Evolutionary conservation across 2,797 vertebrate genomes (phyloP).

Genomic region (Aselliscus stoliczkanus): DNA sequence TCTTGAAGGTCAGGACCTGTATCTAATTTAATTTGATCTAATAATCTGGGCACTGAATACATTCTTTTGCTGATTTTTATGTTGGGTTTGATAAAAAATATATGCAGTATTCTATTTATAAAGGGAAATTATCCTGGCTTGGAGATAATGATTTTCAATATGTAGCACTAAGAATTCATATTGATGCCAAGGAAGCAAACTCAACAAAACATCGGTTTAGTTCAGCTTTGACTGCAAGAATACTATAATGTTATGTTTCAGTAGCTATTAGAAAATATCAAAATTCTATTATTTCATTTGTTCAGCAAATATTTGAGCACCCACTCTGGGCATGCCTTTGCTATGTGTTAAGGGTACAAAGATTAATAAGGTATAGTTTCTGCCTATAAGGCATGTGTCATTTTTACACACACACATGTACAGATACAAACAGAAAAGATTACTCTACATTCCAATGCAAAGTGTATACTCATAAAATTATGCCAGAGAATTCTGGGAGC

Average conservation of each 20-base stretch:
- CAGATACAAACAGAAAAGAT: not conserved
- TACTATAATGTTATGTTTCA: constrained; percentile 44
- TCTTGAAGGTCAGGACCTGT: not conserved
- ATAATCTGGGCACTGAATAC: not conserved
- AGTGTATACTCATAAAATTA: not conserved
- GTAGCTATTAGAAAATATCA: constrained; percentile 54
- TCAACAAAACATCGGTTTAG: constrained; percentile 55
- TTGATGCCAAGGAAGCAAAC: constrained; percentile 48
- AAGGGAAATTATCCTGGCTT: constrained; percentile 48
- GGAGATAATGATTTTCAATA: constrained; percentile 68
- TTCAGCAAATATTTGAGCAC: constrained; percentile 62
- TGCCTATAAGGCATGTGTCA: not conserved
- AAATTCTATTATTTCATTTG: constrained; percentile 42
- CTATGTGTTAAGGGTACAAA: constrained; percentile 24
- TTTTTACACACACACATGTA: not conserved
- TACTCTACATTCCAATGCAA: not conserved
- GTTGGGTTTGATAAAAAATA: constrained; percentile 48
- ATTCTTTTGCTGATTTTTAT: constrained; percentile 41
- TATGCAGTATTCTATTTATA: constrained; percentile 39
- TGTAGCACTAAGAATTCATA: constrained; percentile 53
- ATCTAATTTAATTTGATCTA: constrained; percentile 42
- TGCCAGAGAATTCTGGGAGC: not conserved
- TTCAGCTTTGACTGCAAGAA: constrained; percentile 37
- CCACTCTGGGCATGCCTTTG: not conserved
- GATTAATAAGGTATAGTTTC: constrained; percentile 32